Base-by-base conservation (phyloP, 2,888 invertebrate species). In the Caenorhabditis uteleia region DNA sequence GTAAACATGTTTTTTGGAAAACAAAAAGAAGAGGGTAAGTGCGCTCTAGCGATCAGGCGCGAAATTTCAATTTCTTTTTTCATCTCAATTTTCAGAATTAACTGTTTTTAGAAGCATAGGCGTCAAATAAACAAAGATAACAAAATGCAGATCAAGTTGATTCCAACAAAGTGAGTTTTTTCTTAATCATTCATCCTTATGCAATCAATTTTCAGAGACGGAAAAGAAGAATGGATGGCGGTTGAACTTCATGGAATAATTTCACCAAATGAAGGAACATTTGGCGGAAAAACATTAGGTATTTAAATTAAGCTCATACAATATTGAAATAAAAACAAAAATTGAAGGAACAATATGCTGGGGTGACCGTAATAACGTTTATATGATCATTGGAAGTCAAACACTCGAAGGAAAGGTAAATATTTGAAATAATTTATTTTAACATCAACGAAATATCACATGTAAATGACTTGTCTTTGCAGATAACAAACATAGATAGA, bases 201-300 rank as follows among this genome's bases (percentile, higher is more conserved):
- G 5, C 5, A 34, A n/a, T 14, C 6, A 38, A 20, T 20, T 20
- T 38, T 38, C 38, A 38, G 38, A 5, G 50, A 61, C 14, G 77
- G 75, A 16, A 25, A 58, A n/a, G 56, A 71, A 23, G 78, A 78
- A 67, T 77, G 75, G 77, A 72, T 77, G 65, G 40, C 67, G 12
- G 57, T 78, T 18, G 78, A 78, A 31, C 21, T 77, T 53, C 77
- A 75, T 46, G 78, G 78, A 10, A 47, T 23, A 0, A 47, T 64
- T 54, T 40, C 65, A 18, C 59, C 59, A 16, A 47, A 56, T 10
- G 53, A 59, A 5, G 56, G 50, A 8, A 29, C 38, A 39, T 51
- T 60, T 23, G 56, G 56, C 16, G 38, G 48, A 12, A 64, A 64
- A 58, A 50, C 27, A 4, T 40, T 64, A 58, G 75, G 75, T n/a